Evolutionary conservation across 2,797 vertebrate genomes (phyloP).

Genomic region (Naso thynnoides): DNA sequence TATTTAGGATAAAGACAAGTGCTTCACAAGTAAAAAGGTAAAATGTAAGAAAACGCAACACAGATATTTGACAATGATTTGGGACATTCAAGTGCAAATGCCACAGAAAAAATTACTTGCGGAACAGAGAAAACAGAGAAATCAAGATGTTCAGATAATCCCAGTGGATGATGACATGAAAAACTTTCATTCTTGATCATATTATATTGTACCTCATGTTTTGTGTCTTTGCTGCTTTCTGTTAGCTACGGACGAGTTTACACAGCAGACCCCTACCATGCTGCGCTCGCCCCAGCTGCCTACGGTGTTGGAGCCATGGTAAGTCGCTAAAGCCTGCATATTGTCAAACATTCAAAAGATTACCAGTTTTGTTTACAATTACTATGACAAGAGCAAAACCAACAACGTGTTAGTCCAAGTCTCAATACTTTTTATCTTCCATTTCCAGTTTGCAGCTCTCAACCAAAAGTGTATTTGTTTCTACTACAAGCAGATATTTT

Average conservation of each 20-base stretch:
- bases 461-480: too few species aligned
- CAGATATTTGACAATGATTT: background rate
- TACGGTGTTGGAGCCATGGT: constrained; percentile 99
- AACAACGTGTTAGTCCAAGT: too few species aligned
- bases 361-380: background rate
- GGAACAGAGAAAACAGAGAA: too few species aligned
- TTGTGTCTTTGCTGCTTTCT: constrained; percentile 27
- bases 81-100: too few species aligned
- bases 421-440: background rate
- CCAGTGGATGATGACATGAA: too few species aligned
- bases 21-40: too few species aligned
- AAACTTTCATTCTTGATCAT: background rate
- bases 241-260: constrained; percentile 96
- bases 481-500: too few species aligned
- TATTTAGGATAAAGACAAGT: too few species aligned
- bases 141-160: too few species aligned
- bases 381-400: background rate
- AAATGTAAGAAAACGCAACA: too few species aligned
- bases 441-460: background rate
- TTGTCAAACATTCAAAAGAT: background rate
- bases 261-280: constrained; percentile 98
- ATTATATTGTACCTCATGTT: background rate
- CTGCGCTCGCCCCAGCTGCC: constrained; percentile 94
- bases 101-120: too few species aligned
- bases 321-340: constrained; percentile 61